Evolutionary conservation across 2,797 vertebrate species (phyloP), one percentile per base, ranked within the genome.

Genomic region (Cryptoprocta ferox): DNA sequence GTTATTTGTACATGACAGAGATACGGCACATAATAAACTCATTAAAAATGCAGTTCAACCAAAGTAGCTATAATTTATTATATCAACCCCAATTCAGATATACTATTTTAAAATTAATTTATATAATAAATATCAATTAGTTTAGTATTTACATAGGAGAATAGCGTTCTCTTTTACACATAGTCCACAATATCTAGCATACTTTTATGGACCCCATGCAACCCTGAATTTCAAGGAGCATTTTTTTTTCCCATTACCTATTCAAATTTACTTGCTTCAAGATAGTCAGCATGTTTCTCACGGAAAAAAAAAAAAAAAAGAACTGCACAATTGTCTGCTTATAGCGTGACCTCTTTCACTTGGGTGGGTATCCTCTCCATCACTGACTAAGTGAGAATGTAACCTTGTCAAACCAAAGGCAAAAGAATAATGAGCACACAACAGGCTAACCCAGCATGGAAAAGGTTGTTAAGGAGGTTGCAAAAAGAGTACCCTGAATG

Each of bases 331-430:
- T 35, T 84, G 53, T 80, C 96, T 93, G 97, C 89, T 90, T 94
- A 81, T 24, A 94, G 59, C 7, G 61, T 73, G 86, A 97, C 94
- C 96, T 97, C 97, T 97, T 98, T 94, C 70, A 95, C 24, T 13
- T 56, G 68, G 35, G 26, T 92, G 42, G 81, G 76, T 59, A 79
- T 87, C 93, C 79, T 59, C 45, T 98, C 94, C 76, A 97, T 26
- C 65, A 97, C 68, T 5, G 70, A 88, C 96, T 94, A 97, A 98
- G 81, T 66, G 92, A 95, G 86, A 0, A 91, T 32, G 3, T 80
- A 95, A 96, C 95, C 92, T 96, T 97, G 98, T 97, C 96, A 97
- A 98, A 97, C 18, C 92, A 66, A 98, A 97, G 97, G 92, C 48
- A 94, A 97, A 97, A 98, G 94, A 70, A 93, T 85, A 97, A 95